Base-by-base conservation (phyloP, 1,140 invertebrate species). In the Drosophila pachea region DNA sequence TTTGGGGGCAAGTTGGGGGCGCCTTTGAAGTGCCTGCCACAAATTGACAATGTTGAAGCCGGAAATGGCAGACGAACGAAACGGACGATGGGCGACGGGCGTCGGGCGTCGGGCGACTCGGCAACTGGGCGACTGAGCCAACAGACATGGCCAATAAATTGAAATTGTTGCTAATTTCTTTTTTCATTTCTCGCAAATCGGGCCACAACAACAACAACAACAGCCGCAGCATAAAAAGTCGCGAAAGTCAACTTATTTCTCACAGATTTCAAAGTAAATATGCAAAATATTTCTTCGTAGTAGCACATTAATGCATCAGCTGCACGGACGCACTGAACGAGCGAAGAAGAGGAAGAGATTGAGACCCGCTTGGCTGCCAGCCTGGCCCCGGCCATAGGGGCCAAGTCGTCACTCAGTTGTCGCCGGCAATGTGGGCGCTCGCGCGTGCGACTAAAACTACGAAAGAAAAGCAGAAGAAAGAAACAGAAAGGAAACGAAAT, bases 221-320 rank as follows among this genome's bases (percentile, higher is more conserved):
- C 11, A 66, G 4, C 14, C 7, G 48, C 22, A 22, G 58, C 7
- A 2, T 9, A 49, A 12, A n/a, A 32, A 35, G 40, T 12, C 36
- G 8, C 36, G 5, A 42, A 49, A 62, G 12, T 56, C 33, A 59
- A 59, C 65, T 79, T 81, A 69, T 67, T 67, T 83, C 68, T 58
- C 74, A 71, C 66, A 84, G 76, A 84, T 84, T 84, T 79, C 79
- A 84, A 74, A 78, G 73, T 64, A 84, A 84, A 84, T 84, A 84
- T 84, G 79, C 81, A 74, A 84, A 84, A 84, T 84, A 84, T 84
- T 84, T 86, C 61, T 45, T 74, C 78, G 79, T 78, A 83, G 79
- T 78, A 83, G 54, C 78, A 78, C 78, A 75, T 75, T 83, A 83
- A 83, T 83, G 78, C 78, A 82, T 77, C 74, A 68, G 62, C 61